Conservation (phyloP, 2,113 vertebrate genomes). For the Urocitellus parryii region DNA sequence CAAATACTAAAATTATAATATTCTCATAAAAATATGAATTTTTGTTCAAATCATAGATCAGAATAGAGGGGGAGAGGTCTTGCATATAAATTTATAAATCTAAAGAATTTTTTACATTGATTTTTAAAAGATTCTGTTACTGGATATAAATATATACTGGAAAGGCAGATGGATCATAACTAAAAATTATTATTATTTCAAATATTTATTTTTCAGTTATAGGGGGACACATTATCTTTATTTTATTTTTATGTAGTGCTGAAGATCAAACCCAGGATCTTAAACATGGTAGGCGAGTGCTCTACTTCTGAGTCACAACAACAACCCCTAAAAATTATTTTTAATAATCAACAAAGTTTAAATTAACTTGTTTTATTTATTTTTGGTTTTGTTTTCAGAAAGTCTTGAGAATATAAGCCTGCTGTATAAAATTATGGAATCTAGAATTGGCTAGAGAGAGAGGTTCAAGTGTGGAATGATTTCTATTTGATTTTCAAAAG, state of each 20-base stretch:
- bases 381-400: background rate
- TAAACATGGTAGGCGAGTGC: no score
- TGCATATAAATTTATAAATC: background rate
- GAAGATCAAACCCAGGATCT: no score
- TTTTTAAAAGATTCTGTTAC: background rate
- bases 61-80: background rate
- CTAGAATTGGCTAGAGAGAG: background rate
- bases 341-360: background rate
- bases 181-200: background rate
- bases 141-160: background rate
- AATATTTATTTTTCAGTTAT: no score
- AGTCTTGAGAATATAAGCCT: background rate
- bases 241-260: no score
- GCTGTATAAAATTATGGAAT: background rate
- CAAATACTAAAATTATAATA: constrained; percentile 15
- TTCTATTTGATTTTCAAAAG: background rate
- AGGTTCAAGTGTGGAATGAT: background rate
- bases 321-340: background rate
- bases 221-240: no score
- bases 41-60: background rate
- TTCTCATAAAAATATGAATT: background rate
- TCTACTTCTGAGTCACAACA: no score
- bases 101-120: background rate
- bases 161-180: background rate
- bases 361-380: background rate